Evolutionary conservation across 1,140 invertebrate species (phyloP).

Genomic region (Drusus annulatus): DNA sequence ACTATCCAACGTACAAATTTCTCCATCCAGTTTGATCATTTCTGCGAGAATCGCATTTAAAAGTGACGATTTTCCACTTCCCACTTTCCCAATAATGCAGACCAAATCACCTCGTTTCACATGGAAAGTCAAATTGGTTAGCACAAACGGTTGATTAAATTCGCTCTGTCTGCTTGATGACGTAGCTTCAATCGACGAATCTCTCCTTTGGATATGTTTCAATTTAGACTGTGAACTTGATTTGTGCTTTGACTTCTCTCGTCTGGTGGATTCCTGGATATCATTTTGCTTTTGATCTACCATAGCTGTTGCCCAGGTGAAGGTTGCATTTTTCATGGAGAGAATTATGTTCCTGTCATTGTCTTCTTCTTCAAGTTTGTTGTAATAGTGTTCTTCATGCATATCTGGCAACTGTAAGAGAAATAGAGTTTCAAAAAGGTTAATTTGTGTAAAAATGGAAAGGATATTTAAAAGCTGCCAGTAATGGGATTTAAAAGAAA

Average conservation of each 20-base stretch:
- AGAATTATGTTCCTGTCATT: conserved; percentile 66
- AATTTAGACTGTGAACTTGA: conserved; percentile 35
- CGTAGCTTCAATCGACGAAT: conserved; percentile 52
- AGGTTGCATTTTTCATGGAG: conserved; percentile 70
- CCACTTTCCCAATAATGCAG: conserved; percentile 81
- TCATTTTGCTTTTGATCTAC: conserved; percentile 23
- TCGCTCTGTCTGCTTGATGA: conserved; percentile 37
- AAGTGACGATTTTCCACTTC: conserved; percentile 85
- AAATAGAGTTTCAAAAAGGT: conserved; percentile 14
- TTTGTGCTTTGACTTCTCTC: conserved; percentile 42
- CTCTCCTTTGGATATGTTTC: conserved; percentile 53
- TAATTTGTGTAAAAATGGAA: no score
- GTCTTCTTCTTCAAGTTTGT: conserved; percentile 60
- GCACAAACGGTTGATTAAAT: conserved; percentile 64
- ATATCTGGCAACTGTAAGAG: conserved; percentile 76
- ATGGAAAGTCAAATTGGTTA: conserved; percentile 73
- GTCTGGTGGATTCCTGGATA: conserved; percentile 22
- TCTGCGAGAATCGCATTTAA: conserved; percentile 84
- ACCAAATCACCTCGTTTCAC: conserved; percentile 78
- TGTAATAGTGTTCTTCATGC: conserved; percentile 71
- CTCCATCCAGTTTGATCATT: conserved; percentile 76
- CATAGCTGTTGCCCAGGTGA: conserved; percentile 66
- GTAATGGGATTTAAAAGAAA: no score
- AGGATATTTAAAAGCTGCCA: no score
- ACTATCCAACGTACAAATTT: conserved; percentile 75